phyloP scores from a whole-genome alignment of 2,113 vertebrate species.

The Motacilla alba region DNA sequence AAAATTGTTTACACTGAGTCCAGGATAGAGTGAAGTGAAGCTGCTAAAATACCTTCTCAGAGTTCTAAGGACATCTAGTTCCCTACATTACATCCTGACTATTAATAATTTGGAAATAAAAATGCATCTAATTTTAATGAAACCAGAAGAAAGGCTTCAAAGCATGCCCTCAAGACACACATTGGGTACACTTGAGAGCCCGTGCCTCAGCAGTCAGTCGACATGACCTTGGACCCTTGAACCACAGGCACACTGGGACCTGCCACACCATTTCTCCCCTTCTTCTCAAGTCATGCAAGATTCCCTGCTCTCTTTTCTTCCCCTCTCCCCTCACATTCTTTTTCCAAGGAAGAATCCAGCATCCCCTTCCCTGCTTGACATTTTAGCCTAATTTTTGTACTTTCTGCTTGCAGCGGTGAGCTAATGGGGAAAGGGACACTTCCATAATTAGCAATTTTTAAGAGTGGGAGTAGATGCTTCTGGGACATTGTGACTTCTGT shows the following conservation, averaged over 20 bases:
- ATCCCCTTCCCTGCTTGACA: not conserved
- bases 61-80: not conserved
- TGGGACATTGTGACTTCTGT: slow-evolving; percentile 42
- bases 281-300: not conserved
- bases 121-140: not conserved
- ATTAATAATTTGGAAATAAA: not conserved
- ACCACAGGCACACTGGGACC: not conserved
- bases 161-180: not conserved
- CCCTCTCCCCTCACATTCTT: not conserved
- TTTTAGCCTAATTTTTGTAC: slow-evolving; percentile 49
- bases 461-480: not conserved
- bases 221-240: not conserved
- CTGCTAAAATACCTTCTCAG: not conserved
- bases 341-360: not conserved
- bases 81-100: not conserved
- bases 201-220: not conserved
- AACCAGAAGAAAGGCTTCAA: not conserved
- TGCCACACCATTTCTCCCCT: not conserved
- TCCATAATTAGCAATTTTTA: slow-evolving; percentile 49
- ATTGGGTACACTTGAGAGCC: rapidly evolving
- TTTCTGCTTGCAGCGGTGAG: not conserved
- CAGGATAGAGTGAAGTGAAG: not conserved
- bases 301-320: not conserved
- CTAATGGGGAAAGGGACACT: slow-evolving; percentile 9
- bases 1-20: not conserved